phyloP scores from a whole-genome alignment of 1,140 invertebrate genomes.

The Drosophila rufa region DNA sequence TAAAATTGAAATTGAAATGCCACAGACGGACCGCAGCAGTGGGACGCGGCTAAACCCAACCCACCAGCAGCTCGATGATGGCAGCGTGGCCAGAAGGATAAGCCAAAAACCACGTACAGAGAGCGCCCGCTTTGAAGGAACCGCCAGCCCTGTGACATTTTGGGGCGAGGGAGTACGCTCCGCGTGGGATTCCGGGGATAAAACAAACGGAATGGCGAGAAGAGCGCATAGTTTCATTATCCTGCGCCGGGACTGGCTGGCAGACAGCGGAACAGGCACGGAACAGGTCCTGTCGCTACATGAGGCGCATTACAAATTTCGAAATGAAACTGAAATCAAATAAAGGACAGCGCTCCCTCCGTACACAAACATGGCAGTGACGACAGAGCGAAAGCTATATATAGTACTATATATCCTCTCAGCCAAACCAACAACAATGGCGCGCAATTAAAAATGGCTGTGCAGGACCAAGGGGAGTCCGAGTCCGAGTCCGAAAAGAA shows the following conservation, averaged over 20 bases:
- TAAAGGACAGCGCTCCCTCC: conserved; percentile 59
- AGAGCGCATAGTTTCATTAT: conserved; percentile 78
- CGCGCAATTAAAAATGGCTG: conserved; percentile 80
- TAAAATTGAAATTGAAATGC: conserved; percentile 82
- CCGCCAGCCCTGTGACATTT: not conserved
- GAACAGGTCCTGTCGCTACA: conserved; percentile 65
- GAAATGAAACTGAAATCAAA: conserved; percentile 83
- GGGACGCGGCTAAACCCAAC: conserved; percentile 8
- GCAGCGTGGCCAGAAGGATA: conserved; percentile 52
- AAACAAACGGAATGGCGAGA: conserved; percentile 74
- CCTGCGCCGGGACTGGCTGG: conserved; percentile 40
- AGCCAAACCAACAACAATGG: conserved; percentile 69
- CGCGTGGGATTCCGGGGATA: conserved; percentile 19
- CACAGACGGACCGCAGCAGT: conserved; percentile 68
- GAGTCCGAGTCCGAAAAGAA: conserved; percentile 19
- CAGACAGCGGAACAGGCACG: conserved; percentile 54
- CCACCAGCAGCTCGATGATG: conserved; percentile 35
- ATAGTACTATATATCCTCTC: conserved; percentile 8
- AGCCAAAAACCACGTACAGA: conserved; percentile 59
- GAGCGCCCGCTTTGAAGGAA: not conserved
- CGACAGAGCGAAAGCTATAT: conserved; percentile 22
- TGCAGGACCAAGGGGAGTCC: conserved; percentile 6
- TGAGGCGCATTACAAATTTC: conserved; percentile 79
- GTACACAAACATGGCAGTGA: conserved; percentile 32
- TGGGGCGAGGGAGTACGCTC: conserved; percentile 7